Percentiles rank a stretch among this genome's conserved stretches.
phyloP scores from a whole-genome alignment of 1,140 invertebrate genomes.

The Rhynchophorus ferrugineus region DNA sequence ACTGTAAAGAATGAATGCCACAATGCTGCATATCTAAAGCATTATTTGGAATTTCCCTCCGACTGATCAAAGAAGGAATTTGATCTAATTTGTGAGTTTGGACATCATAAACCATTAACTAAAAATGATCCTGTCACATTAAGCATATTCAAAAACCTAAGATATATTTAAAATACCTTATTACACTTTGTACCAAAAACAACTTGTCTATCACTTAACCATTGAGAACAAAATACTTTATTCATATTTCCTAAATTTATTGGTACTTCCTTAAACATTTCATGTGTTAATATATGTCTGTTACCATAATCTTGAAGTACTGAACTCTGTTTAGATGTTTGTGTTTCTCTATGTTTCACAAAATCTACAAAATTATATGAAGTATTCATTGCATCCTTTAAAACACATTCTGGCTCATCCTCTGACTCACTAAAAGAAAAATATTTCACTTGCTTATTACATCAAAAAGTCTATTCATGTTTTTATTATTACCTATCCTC shows the following conservation, averaged over 20 bases:
- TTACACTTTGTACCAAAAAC: constrained; percentile 96
- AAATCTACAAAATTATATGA: constrained; percentile 83
- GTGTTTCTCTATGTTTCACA: constrained; percentile 65
- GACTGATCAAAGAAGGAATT: constrained; percentile 73
- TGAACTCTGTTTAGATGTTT: constrained; percentile 56
- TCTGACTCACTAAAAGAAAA: constrained; percentile 57
- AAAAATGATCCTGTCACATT: constrained; percentile 28
- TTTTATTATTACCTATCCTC: constrained; percentile 50
- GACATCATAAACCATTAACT: constrained; percentile 80
- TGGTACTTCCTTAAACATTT: constrained; percentile 78
- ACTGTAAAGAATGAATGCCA: constrained; percentile 88
- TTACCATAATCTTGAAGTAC: constrained; percentile 62
- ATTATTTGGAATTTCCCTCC: constrained; percentile 46
- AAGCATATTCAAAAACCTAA: constrained; percentile 12
- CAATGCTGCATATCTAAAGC: constrained; percentile 60
- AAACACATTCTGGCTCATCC: constrained; percentile 61
- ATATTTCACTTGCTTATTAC: not conserved
- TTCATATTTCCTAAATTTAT: constrained; percentile 81
- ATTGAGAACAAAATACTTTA: constrained; percentile 94
- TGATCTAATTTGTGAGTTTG: constrained; percentile 69
- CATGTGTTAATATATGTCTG: constrained; percentile 78
- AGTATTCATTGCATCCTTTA: constrained; percentile 63
- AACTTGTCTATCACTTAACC: constrained; percentile 89
- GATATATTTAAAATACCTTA: constrained; percentile 65
- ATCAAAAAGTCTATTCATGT: not conserved